phyloP scores from a whole-genome alignment of 2,797 vertebrate genomes.

The Cuniculus paca region DNA sequence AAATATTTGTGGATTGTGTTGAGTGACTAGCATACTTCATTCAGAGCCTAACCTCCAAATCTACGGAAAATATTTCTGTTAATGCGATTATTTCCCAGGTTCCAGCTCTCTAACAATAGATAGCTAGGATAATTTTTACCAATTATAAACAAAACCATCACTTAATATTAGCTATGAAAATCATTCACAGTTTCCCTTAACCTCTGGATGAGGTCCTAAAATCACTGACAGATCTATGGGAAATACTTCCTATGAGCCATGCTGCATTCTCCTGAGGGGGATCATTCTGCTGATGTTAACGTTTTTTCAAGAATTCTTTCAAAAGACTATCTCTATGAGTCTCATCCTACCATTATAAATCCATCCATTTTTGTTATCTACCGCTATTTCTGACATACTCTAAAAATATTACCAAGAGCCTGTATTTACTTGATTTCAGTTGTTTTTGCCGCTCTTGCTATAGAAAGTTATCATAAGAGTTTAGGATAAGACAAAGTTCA shows the following conservation, averaged over 20 bases:
- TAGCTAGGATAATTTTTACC: background rate
- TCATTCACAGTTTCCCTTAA: background rate
- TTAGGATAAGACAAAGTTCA: background rate
- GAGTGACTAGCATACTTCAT: background rate
- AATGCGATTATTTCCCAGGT: background rate
- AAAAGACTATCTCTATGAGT: background rate
- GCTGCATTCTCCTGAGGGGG: background rate
- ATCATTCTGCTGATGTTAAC: background rate
- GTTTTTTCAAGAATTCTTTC: background rate
- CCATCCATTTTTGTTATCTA: background rate
- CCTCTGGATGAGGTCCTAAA: background rate
- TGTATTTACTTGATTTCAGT: background rate
- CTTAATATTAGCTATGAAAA: background rate
- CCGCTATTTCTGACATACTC: background rate
- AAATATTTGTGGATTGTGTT: background rate
- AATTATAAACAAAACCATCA: background rate
- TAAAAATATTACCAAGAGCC: background rate
- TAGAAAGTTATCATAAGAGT: background rate
- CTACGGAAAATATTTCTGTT: background rate
- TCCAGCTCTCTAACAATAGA: background rate
- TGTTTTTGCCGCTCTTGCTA: background rate
- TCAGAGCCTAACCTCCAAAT: background rate
- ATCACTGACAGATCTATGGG: background rate
- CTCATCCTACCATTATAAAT: rapidly evolving
- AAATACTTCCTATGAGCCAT: background rate